Conservation (phyloP, 2,797 vertebrate genomes). For the Carcharodon carcharias region DNA sequence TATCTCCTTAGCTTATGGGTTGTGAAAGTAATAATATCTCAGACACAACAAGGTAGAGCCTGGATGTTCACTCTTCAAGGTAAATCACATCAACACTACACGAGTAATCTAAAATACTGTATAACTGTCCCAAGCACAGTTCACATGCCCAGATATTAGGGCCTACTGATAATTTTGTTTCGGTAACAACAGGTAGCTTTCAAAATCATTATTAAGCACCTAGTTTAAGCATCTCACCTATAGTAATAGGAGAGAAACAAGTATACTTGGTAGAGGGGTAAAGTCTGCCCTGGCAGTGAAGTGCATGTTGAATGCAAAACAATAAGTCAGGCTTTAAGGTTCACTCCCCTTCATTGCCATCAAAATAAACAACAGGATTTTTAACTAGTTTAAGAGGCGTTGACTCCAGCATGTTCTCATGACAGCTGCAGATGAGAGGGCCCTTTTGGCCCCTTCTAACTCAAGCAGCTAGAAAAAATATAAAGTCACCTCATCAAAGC, state of each 20-base stretch:
- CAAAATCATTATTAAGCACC: background rate
- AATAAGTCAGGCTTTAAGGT: background rate
- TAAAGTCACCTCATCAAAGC: background rate
- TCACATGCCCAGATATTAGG: background rate
- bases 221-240: background rate
- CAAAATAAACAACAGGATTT: background rate
- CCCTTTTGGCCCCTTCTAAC: background rate
- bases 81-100: background rate
- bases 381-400: background rate
- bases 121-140: background rate
- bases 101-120: background rate
- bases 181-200: background rate
- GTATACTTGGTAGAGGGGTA: background rate
- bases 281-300: background rate
- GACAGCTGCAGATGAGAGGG: background rate
- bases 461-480: background rate
- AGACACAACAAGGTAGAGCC: background rate
- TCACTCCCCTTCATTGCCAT: background rate
- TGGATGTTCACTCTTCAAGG: background rate
- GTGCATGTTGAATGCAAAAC: background rate
- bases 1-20: background rate
- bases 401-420: background rate
- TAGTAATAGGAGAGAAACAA: background rate
- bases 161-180: background rate
- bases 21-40: background rate